Conservation (phyloP, 2,113 vertebrate genomes). For the Micromys minutus region DNA sequence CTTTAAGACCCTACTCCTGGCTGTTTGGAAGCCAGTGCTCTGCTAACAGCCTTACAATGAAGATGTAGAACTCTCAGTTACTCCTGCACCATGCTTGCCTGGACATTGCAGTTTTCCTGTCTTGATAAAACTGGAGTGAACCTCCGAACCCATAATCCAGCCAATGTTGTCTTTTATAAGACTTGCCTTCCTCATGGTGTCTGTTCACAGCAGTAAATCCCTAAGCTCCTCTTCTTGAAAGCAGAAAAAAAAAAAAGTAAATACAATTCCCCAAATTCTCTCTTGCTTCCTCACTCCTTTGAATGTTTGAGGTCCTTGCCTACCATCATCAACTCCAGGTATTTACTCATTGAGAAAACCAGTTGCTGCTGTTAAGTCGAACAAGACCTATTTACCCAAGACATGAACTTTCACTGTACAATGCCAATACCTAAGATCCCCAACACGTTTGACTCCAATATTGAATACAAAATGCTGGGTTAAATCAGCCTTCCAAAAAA, state of each 20-base stretch:
- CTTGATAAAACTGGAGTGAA: no score
- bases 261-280: not conserved
- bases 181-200: no score
- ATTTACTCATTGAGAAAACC: slow-evolving; percentile 7
- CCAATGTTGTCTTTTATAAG: no score
- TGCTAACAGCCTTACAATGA: no score
- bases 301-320: not conserved
- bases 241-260: slow-evolving; percentile 17
- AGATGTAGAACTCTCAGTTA: no score
- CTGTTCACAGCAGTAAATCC: no score
- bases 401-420: not conserved
- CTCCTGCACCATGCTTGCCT: no score
- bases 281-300: not conserved
- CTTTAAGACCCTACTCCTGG: no score
- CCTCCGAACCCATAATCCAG: no score
- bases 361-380: slow-evolving; percentile 5
- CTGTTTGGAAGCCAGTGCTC: no score
- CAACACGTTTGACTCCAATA: not conserved
- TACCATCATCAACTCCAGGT: not conserved
- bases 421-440: not conserved
- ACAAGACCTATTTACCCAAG: not conserved
- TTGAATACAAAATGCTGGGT: slow-evolving; percentile 20
- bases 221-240: not conserved
- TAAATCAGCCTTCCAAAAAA: slow-evolving; percentile 57
- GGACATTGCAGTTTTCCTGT: no score